Evolutionary conservation across 2,113 vertebrate genomes (phyloP).

Genomic region (Microtus ochrogaster): DNA sequence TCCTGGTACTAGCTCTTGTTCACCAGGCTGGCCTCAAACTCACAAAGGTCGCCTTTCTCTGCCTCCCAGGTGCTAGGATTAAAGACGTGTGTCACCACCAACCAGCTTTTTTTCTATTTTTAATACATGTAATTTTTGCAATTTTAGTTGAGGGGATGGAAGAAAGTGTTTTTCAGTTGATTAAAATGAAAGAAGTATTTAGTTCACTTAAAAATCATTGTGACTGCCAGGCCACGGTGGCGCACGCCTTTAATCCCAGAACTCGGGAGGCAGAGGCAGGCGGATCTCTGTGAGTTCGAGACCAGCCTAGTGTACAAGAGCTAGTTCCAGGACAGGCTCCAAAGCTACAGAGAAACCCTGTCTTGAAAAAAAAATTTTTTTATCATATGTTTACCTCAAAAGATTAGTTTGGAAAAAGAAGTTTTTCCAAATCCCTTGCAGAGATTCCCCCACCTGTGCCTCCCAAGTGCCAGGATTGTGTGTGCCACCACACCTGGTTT

Average conservation of each 20-base stretch:
- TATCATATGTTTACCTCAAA: slow-evolving; percentile 27
- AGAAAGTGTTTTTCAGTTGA: slow-evolving; percentile 32
- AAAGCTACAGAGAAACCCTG: no score
- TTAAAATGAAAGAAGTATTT: slow-evolving; percentile 22
- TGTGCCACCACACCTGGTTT: neutral
- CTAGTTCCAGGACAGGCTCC: no score
- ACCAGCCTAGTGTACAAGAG: no score
- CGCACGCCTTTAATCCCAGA: no score
- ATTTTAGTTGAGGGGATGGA: neutral
- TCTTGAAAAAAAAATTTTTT: neutral
- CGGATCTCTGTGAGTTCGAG: no score
- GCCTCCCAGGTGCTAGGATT: no score
- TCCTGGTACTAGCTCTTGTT: no score
- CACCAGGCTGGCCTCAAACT: no score
- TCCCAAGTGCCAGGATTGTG: neutral
- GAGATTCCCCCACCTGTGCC: neutral
- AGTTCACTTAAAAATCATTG: slow-evolving; percentile 1
- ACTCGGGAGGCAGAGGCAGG: no score
- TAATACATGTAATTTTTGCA: neutral
- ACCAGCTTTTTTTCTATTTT: neutral
- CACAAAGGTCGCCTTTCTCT: no score
- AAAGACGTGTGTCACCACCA: no score
- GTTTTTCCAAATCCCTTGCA: neutral
- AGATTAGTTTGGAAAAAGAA: neutral
- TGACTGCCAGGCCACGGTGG: neutral